Base-by-base conservation (phyloP, 2,113 vertebrate genomes). In the Xiphias gladius region DNA sequence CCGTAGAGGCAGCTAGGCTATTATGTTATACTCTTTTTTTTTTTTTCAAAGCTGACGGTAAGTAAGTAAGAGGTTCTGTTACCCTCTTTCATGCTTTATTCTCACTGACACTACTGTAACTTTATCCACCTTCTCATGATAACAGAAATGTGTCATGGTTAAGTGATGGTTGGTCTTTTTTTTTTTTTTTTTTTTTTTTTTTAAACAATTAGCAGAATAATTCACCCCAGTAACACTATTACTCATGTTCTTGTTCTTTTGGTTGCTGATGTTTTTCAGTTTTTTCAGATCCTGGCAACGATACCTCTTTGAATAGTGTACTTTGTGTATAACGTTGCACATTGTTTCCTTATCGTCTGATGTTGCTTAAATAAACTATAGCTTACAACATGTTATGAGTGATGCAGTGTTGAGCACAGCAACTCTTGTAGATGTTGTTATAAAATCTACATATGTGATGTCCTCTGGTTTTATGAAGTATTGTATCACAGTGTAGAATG, bases 11-110 rank as follows among this genome's bases (percentile, higher is more conserved):
- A 68, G 80, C 54, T 62, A 54, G 50, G 26, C 89, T 81, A 80
- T 93, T 93, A 88, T 92, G 82, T 82, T 52, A 0, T 48, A 9
- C 63, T 82, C 75, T 88, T 83, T 89, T 88, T 88, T 80, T 91
- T 79, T n/a, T n/a, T n/a, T n/a, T n/a, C n/a, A n/a, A n/a, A 35
- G 46, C 41, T 78, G 70, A 61, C 20, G 63, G 35, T 61, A 80
- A 84, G 76, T 85, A 55, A 89, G 37, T 79, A 85, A 87, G 83
- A 69, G 64, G 76, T 90, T 91, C 78, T 84, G 9, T 19, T 76
- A 48, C 59, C 41, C 41, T 43, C 64, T 85, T 75, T 79, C 62
- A 84, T 50, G 79, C 74, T 78, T 75, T 88, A 55, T 64, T 71
- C 66, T 76, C 64, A 7, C 20, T 19, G 65, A 62, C 79, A 82